phyloP scores from a whole-genome alignment of 2,888 invertebrate genomes.

The Myathropa florea region DNA sequence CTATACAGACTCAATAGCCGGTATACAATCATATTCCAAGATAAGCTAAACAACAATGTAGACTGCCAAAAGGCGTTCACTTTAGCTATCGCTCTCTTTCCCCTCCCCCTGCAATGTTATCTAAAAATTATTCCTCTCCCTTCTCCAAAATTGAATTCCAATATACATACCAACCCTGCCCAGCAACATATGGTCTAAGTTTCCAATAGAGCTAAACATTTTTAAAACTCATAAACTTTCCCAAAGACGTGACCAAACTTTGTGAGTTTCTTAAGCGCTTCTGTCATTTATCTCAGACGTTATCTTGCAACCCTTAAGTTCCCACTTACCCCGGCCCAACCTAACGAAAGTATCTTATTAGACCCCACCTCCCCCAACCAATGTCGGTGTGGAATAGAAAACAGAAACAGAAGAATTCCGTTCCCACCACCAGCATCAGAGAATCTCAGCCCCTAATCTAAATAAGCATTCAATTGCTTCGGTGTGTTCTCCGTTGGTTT shows the following conservation, averaged over 20 bases:
- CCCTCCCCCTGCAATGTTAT: background rate
- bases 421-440: constrained; percentile 21
- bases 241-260: constrained; percentile 64
- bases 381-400: constrained; percentile 18
- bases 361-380: constrained; percentile 1
- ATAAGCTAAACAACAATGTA: background rate
- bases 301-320: constrained; percentile 67
- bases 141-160: constrained; percentile 68
- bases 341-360: constrained; percentile 43
- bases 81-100: background rate
- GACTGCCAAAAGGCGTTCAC: background rate
- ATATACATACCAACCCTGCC: constrained; percentile 13
- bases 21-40: background rate
- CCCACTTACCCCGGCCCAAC: constrained; percentile 12
- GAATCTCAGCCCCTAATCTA: constrained; percentile 67
- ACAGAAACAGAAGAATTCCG: constrained; percentile 46
- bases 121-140: constrained; percentile 47
- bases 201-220: constrained; percentile 64
- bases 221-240: constrained; percentile 65
- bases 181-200: constrained; percentile 59
- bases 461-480: constrained; percentile 71
- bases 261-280: constrained; percentile 66
- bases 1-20: background rate
- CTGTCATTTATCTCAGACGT: constrained; percentile 67
- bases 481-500: constrained; percentile 68